Conservation (phyloP, 2,113 vertebrate genomes). For the Tenrec ecaudatus region DNA sequence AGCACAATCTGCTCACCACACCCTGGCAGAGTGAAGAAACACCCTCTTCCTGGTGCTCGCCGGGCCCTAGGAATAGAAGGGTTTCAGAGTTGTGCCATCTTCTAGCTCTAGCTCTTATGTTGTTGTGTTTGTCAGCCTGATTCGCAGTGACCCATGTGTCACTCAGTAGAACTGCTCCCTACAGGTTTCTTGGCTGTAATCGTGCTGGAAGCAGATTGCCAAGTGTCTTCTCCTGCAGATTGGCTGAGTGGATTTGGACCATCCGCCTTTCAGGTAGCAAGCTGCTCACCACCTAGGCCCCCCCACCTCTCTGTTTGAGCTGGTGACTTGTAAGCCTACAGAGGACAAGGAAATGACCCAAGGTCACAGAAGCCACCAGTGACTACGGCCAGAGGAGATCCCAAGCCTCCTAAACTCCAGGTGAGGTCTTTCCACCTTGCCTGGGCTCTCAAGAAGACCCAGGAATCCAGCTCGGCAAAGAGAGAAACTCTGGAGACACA, state of each 20-base stretch:
- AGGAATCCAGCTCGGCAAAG: conserved; percentile 6
- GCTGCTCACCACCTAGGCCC: too few relatives aligned
- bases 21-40: conserved; percentile 6
- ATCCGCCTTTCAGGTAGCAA: too few relatives aligned
- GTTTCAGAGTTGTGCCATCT: conserved; percentile 1
- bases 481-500: background rate
- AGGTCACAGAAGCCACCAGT: conserved; percentile 37
- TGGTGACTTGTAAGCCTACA: conserved; percentile 38
- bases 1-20: conserved; percentile 47
- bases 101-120: conserved; percentile 21
- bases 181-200: background rate
- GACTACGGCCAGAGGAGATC: conserved; percentile 21
- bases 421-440: background rate
- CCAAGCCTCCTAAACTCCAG: conserved; percentile 17
- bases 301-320: background rate
- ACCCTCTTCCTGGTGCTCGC: conserved; percentile 43
- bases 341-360: conserved; percentile 38
- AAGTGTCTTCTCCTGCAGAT: background rate
- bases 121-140: background rate
- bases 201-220: background rate
- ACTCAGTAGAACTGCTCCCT: background rate
- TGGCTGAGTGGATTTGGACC: background rate
- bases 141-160: background rate
- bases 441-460: background rate
- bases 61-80: conserved; percentile 40